These are phyloP conservation scores for Mesitornis unicolor DNA, from an alignment of 2,113 vertebrate genomes.

Conservation along the genomic window DNA sequence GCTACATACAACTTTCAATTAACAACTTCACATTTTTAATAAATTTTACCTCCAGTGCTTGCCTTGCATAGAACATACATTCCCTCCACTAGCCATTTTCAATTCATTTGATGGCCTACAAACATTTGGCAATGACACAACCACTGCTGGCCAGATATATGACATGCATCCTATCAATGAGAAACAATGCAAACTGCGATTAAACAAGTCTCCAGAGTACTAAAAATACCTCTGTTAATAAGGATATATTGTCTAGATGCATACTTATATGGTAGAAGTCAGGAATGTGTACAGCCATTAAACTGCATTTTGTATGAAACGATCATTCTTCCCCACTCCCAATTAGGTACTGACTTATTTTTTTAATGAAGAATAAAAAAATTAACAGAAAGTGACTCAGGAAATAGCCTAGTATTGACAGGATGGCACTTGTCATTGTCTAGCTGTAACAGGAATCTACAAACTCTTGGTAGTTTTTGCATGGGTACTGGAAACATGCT, in stretches of 20 bases:
- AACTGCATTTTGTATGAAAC: neutral
- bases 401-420: neutral
- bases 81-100: neutral
- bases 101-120: neutral
- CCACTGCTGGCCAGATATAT: neutral
- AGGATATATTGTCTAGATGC: neutral
- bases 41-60: neutral
- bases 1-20: neutral
- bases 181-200: neutral
- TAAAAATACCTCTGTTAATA: neutral
- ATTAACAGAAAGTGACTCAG: neutral
- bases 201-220: neutral
- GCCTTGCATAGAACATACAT: neutral
- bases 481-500: neutral
- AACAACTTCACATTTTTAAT: neutral
- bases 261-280: neutral
- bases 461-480: neutral
- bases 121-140: neutral
- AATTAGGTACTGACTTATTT: neutral
- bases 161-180: neutral
- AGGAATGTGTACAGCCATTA: neutral
- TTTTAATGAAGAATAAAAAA: neutral
- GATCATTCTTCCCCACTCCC: neutral
- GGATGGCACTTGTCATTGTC: neutral
- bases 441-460: neutral